Conservation (phyloP, 2,888 invertebrate genomes). For the Melieria crassipennis region DNA sequence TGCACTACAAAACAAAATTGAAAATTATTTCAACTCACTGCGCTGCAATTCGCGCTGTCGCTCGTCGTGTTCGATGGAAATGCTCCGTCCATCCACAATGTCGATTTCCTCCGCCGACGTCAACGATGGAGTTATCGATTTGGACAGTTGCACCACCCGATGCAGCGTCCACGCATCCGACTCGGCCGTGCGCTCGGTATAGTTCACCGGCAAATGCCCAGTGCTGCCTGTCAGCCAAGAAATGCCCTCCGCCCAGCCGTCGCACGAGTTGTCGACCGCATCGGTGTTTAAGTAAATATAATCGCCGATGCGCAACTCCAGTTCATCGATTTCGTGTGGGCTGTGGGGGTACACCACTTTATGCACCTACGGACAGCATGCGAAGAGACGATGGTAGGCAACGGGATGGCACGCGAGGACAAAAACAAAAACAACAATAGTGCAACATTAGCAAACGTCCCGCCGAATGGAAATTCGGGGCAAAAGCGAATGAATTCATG, state of each 20-base stretch:
- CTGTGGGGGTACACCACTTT: conserved; percentile 82
- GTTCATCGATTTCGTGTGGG: conserved; percentile 82
- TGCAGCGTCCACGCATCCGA: conserved; percentile 94
- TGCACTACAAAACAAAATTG: conserved; percentile 1
- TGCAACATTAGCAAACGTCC: background rate
- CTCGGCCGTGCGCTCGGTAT: conserved; percentile 84
- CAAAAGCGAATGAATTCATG: conserved; percentile 4
- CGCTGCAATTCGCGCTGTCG: conserved; percentile 55
- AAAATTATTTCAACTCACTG: conserved; percentile 43
- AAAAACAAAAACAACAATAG: conserved; percentile 15
- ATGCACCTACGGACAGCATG: conserved; percentile 69
- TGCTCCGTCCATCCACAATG: conserved; percentile 61
- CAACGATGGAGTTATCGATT: conserved; percentile 63
- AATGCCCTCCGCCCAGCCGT: conserved; percentile 87
- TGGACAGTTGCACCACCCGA: conserved; percentile 71
- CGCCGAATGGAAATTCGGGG: conserved; percentile 19
- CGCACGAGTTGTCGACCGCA: conserved; percentile 76
- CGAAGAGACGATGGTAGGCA: background rate
- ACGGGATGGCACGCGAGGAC: conserved; percentile 23
- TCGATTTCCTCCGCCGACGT: conserved; percentile 62
- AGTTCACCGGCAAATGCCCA: conserved; percentile 84
- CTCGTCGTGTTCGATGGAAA: conserved; percentile 58
- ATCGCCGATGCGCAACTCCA: conserved; percentile 86
- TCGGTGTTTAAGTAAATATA: conserved; percentile 84
- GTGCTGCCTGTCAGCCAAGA: conserved; percentile 70